phyloP scores from a whole-genome alignment of 2,888 invertebrate genomes.

The Eupithecia pulchellata region DNA sequence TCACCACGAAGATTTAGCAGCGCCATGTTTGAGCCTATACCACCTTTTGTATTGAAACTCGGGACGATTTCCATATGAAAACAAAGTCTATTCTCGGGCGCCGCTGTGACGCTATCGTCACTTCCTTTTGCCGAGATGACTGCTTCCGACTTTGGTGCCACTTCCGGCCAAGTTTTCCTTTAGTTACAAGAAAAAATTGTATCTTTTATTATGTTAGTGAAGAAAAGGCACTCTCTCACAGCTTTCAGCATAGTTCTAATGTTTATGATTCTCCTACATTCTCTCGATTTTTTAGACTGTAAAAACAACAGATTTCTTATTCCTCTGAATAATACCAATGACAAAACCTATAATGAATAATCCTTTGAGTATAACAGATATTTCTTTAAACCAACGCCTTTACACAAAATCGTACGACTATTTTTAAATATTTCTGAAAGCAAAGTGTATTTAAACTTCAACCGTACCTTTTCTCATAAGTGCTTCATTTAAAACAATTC shows the following conservation, averaged over 20 bases:
- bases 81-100: constrained; percentile 52
- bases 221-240: neutral
- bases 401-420: neutral
- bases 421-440: neutral
- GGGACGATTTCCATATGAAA: constrained; percentile 49
- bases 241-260: neutral
- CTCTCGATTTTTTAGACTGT: no score
- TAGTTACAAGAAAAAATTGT: constrained; percentile 32
- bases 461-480: neutral
- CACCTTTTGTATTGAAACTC: constrained; percentile 39
- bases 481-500: constrained; percentile 22
- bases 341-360: no score
- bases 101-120: constrained; percentile 62
- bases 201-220: neutral
- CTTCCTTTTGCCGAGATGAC: constrained; percentile 59
- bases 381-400: neutral
- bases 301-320: no score
- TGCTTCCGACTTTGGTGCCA: constrained; percentile 55
- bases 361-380: neutral
- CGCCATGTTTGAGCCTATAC: constrained; percentile 32
- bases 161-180: constrained; percentile 56
- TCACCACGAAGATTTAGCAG: constrained; percentile 29
- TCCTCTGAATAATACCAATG: no score
- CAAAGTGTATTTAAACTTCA: neutral
- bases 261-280: no score